phyloP scores from a whole-genome alignment of 2,888 invertebrate species.

The Coenonympha glycerion region DNA sequence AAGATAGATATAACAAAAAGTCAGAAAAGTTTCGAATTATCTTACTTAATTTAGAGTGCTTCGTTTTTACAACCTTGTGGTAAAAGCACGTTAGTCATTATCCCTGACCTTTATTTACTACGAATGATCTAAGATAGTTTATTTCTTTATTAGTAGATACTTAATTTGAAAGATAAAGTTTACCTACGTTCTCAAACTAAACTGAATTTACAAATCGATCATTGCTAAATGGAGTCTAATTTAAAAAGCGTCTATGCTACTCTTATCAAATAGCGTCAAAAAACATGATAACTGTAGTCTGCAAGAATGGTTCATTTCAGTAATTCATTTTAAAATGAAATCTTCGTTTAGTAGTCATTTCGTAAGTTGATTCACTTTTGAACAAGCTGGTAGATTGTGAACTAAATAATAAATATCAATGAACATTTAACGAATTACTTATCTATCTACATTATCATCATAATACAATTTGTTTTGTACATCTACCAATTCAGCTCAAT shows the following conservation, averaged over 20 bases:
- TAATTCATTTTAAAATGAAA: neutral
- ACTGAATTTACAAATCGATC: neutral
- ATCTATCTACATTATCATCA: no score
- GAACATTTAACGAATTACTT: no score
- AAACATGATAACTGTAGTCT: neutral
- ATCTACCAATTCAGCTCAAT: no score
- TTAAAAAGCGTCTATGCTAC: neutral
- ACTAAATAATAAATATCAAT: no score
- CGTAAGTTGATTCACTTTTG: neutral
- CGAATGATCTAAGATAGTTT: neutral
- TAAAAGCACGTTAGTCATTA: neutral
- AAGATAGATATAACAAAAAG: neutral
- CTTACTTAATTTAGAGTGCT: neutral
- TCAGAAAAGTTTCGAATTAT: neutral
- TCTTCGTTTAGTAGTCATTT: conserved; percentile 1
- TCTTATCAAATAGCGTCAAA: neutral
- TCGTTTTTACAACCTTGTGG: neutral
- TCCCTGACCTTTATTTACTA: neutral
- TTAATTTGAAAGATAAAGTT: no score
- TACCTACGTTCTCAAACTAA: no score
- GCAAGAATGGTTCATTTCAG: neutral
- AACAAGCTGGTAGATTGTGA: no score
- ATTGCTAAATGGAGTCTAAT: neutral
- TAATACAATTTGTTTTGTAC: no score
- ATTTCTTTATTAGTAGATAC: no score